Base-by-base conservation (phyloP, 2,797 vertebrate genomes). In the Propithecus perrieri region DNA sequence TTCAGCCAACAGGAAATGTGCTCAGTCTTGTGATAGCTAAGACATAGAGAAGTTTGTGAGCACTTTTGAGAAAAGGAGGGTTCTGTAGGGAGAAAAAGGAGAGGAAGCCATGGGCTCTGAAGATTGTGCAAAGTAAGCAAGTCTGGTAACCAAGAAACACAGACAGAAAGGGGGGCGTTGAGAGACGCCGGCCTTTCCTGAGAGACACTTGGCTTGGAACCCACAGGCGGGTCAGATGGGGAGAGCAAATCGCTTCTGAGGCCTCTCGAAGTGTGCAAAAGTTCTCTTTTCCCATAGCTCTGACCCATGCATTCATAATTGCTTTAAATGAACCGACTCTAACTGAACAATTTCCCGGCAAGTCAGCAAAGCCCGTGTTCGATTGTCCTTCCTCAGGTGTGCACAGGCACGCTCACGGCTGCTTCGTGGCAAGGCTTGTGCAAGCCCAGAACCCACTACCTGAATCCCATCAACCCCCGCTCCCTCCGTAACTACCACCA, bases 81-180 rank as follows among this genome's bases (percentile, higher is more conserved):
- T 69, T 85, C 20, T 35, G 1, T 63, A 75, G 72, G 50, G n/a
- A 79, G 48, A 87, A 85, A 93, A 90, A 71, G 38, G 48, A 87
- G 15, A 84, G 55, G 67, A 83, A 72, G 74, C 57, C 15, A 2
- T n/a, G n/a, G 38, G 26, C 28, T 75, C 55, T 35, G 63, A 90
- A 71, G 9, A 41, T 83, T 53, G n/a, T 79, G n/a, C 41, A 46
- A 74, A 74, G 26, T 53, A 89, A 94, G 83, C 35, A 69, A 91
- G 24, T 38, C 55, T 76, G 65, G 28, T 89, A 79, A 67, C 83
- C 86, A 93, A 87, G 86, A 96, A 96, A 85, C 59, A 84, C 46
- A 94, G 57, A 72, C 13, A 63, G 43, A 79, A 89, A 48, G 57
- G 76, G 57, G 26, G 65, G 11, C 0, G 0, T 55, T 61, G 57